Evolutionary conservation across 2,888 invertebrate species (phyloP).

Genomic region (Drosophila tanythrix): DNA sequence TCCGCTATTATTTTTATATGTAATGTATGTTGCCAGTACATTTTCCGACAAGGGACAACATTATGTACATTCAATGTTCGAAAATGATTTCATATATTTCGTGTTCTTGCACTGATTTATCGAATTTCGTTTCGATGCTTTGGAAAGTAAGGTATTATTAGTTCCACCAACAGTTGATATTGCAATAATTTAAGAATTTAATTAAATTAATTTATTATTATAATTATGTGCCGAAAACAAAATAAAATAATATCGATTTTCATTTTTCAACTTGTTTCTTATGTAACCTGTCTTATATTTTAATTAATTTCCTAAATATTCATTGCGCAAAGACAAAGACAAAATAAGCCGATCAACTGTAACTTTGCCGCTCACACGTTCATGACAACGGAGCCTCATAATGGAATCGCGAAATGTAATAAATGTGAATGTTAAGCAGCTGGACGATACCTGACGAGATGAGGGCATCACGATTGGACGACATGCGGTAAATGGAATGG

Average conservation of each 20-base stretch:
- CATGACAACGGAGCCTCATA: neutral
- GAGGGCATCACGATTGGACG: constrained; percentile 8
- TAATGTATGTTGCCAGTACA: neutral
- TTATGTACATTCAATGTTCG: neutral
- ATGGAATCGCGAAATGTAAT: neutral
- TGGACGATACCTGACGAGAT: constrained; percentile 17
- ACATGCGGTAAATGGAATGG: constrained; percentile 26
- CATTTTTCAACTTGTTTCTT: neutral
- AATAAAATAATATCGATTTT: neutral
- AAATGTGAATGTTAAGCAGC: constrained; percentile 2
- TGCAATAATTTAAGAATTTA: neutral
- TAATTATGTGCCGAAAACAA: neutral
- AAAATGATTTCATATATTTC: neutral
- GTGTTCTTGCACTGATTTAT: neutral
- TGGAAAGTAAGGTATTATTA: neutral
- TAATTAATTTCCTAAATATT: neutral
- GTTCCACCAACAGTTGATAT: neutral
- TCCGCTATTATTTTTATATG: neutral
- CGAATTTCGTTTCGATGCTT: neutral
- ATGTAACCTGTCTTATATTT: neutral
- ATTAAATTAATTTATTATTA: neutral
- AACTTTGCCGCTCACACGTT: neutral
- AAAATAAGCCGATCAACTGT: neutral
- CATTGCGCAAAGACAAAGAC: neutral
- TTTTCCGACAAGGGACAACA: neutral